Conservation (phyloP, 2,797 vertebrate genomes). For the Allobates femoralis region DNA sequence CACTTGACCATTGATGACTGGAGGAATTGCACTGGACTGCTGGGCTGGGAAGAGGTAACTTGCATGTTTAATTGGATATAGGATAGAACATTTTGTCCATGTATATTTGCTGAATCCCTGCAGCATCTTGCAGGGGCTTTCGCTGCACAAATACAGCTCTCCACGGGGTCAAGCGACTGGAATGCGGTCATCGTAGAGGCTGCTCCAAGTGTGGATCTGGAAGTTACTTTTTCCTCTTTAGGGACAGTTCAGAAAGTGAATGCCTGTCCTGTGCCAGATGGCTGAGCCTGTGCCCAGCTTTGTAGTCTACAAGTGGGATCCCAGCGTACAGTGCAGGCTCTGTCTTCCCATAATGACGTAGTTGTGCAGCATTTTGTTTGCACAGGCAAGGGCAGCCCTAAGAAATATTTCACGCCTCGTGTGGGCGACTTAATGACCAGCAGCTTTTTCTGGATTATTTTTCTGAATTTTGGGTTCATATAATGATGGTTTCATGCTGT, state of each 20-base stretch:
- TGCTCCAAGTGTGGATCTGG: neutral
- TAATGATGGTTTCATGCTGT: too few species aligned
- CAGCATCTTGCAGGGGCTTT: neutral
- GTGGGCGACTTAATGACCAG: neutral
- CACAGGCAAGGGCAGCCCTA: neutral
- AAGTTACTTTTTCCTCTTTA: neutral
- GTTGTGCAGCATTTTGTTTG: neutral
- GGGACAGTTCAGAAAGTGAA: neutral
- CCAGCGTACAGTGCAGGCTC: conserved; percentile 13
- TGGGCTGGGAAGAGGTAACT: conserved; percentile 70
- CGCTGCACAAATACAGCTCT: neutral
- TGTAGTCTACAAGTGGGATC: neutral
- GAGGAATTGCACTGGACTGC: conserved; percentile 68
- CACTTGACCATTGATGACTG: conserved; percentile 66
- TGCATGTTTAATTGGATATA: conserved; percentile 40
- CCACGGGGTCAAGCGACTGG: neutral
- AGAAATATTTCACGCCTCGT: neutral
- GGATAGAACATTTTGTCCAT: neutral
- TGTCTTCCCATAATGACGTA: conserved; percentile 28
- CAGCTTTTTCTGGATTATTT: neutral
- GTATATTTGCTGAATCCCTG: neutral
- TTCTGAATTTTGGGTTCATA: neutral
- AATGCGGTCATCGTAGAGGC: neutral
- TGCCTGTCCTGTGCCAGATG: neutral
- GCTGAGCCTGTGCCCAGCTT: neutral